phyloP scores from a whole-genome alignment of 2,888 invertebrate genomes.

The Tridacna crocea region DNA sequence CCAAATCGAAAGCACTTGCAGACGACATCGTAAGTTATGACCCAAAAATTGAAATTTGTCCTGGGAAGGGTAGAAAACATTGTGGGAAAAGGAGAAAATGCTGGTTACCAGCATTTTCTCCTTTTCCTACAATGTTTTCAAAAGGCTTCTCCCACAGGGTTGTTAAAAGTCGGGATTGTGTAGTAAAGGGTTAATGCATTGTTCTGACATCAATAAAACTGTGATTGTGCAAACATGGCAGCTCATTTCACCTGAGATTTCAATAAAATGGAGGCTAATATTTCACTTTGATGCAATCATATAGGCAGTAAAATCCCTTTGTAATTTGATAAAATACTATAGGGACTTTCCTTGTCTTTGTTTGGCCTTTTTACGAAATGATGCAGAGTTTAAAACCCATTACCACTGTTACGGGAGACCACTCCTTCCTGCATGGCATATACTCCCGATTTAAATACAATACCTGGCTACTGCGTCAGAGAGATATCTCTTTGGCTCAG shows the following conservation, averaged over 20 bases:
- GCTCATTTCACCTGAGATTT: conserved; percentile 2
- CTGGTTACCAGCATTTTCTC: background rate
- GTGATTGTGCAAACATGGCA: conserved; percentile 11
- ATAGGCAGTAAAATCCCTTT: background rate
- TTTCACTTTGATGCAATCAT: conserved; percentile 10
- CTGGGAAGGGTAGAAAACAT: too few relatives aligned
- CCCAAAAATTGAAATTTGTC: too few relatives aligned
- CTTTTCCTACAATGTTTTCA: background rate
- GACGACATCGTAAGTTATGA: too few relatives aligned
- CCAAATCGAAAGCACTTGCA: too few relatives aligned
- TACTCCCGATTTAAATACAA: too few relatives aligned
- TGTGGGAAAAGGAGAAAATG: background rate
- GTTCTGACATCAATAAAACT: background rate
- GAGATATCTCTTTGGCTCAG: too few relatives aligned
- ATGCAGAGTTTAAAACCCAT: too few relatives aligned
- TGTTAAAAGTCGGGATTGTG: background rate
- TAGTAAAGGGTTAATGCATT: background rate
- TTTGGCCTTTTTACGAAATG: too few relatives aligned
- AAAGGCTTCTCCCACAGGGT: background rate
- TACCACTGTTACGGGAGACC: too few relatives aligned
- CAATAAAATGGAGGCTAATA: conserved; percentile 18
- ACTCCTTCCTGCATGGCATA: too few relatives aligned
- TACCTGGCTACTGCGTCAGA: too few relatives aligned
- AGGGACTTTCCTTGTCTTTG: too few relatives aligned
- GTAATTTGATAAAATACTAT: background rate